These are phyloP conservation scores for Pardosa pseudoannulata DNA, from an alignment of 2,888 invertebrate species.

Conservation along the genomic window DNA sequence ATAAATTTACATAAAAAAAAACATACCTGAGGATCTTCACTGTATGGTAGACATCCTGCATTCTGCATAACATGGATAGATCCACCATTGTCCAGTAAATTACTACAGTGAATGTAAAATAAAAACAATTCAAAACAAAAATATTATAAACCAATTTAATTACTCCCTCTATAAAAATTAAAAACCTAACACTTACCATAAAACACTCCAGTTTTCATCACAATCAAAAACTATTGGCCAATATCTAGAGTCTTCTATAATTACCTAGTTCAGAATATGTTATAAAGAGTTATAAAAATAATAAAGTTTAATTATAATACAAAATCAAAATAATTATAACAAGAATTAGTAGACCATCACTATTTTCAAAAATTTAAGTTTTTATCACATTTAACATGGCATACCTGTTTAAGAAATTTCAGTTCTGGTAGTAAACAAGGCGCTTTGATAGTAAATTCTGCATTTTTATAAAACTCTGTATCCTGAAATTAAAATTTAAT, in stretches of 20 bases:
- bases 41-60: constrained; percentile 91
- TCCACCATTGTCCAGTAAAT: constrained; percentile 76
- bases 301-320: too few species aligned
- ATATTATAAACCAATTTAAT: not conserved
- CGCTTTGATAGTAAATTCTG: constrained; percentile 77
- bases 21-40: constrained; percentile 84
- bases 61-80: constrained; percentile 89
- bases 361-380: too few species aligned
- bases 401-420: constrained; percentile 84
- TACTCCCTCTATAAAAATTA: not conserved
- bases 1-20: not conserved
- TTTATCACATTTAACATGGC: constrained; percentile 1
- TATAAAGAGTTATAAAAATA: too few species aligned
- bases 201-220: constrained; percentile 87
- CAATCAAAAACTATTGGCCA: constrained; percentile 92
- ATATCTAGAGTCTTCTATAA: constrained; percentile 89
- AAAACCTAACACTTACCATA: constrained; percentile 82
- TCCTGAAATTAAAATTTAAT: constrained; percentile 54
- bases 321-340: too few species aligned
- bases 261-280: constrained; percentile 77
- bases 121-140: not conserved
- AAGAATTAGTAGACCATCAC: too few species aligned
- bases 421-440: constrained; percentile 92
- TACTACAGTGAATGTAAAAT: constrained; percentile 73
- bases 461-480: constrained; percentile 68